Percentiles rank a stretch among this genome's conserved stretches.
These are phyloP conservation scores for Chrysemys picta DNA, from an alignment of 2,113 vertebrate species.

Conservation along the genomic window DNA sequence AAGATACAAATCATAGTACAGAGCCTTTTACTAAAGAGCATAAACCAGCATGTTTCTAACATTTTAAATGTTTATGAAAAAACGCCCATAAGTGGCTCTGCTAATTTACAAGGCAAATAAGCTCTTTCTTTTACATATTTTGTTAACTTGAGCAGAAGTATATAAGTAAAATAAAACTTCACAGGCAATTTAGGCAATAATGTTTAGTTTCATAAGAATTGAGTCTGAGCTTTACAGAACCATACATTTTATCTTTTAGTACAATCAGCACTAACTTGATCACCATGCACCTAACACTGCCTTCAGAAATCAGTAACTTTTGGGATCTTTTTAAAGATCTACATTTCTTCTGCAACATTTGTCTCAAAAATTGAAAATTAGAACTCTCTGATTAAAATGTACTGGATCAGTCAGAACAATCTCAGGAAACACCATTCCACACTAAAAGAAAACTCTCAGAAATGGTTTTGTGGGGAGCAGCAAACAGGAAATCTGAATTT, in stretches of 20 bases:
- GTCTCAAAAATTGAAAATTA: neutral
- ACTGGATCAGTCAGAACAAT: neutral
- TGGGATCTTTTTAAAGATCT: neutral
- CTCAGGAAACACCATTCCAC: neutral
- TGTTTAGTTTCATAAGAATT: constrained; percentile 20
- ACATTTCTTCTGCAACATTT: neutral
- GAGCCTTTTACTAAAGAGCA: neutral
- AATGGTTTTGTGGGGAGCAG: neutral
- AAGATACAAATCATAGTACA: constrained; percentile 5
- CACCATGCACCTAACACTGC: neutral
- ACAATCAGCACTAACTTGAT: neutral
- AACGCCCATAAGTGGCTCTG: neutral
- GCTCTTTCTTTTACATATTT: neutral
- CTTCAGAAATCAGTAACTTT: neutral
- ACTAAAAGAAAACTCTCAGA: neutral
- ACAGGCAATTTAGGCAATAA: neutral
- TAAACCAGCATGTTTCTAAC: constrained; percentile 29
- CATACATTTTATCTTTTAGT: neutral
- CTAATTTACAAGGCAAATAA: constrained; percentile 3
- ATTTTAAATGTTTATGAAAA: neutral
- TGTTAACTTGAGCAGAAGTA: neutral
- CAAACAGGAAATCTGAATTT: neutral
- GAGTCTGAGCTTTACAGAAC: neutral
- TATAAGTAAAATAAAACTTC: constrained; percentile 27
- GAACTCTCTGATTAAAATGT: neutral